Base-by-base conservation (phyloP, 2,888 invertebrate genomes). In the Idaea straminata region DNA sequence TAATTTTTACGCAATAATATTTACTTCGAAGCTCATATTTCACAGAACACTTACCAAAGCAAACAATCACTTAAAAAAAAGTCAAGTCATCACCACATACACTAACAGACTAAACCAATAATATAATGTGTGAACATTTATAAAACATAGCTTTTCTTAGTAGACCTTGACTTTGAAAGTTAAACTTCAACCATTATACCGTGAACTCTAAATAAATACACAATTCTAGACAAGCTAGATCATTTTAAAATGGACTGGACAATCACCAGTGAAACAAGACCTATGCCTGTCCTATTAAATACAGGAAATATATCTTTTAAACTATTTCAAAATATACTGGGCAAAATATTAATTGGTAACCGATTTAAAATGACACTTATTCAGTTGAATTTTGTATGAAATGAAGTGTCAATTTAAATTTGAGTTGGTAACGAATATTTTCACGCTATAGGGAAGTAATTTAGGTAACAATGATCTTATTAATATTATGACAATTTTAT, bases 81-180 rank as follows among this genome's bases (percentile, higher is more conserved):
- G 61, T 69, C 71, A 71, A 70, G 77, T 73, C 79, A 80, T 81
- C 76, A 78, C 72, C 63, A 73, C 75, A 64, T 72, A 70, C 76
- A 66, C 57, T 65, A 72, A 72, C 69, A 73, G 73, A 85, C 84
- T 85, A 85, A 85, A 79, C 82, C 75, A 78, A 73, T 77, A 72
- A 69, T 65, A 74, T 76, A 72, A 74, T 66, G 72, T 70, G 78
- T 70, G 67, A 73, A 69, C 69, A 75, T 77, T 84, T 85, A 76
- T 84, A 84, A 82, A 73, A 74, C 65, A 57, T 69, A 65, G 74
- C 68, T 71, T 80, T 79, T 82, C 81, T 79, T 70, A 67, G 35
- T 36, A 70, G 68, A 69, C 84, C 85, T 76, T 85, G 85, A 79
- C 83, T 81, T 80, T 84, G 84, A 72, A 69, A 73, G 74, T 71